Base-by-base conservation (phyloP, 2,113 vertebrate species). In the Sorex araneus region DNA sequence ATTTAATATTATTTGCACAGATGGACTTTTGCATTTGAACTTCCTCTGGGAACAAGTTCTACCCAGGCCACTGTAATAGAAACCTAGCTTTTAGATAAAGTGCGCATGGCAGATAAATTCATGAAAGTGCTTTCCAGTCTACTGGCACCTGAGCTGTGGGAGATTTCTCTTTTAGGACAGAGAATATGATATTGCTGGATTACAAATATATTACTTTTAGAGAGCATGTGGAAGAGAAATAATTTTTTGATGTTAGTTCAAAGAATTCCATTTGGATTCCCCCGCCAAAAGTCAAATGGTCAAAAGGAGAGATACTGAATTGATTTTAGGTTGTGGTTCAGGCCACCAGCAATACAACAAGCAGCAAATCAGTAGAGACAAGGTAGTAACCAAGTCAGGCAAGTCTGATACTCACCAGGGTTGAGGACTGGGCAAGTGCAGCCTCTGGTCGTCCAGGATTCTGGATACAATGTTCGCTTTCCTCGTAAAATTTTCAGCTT, bases 351-450 rank as follows among this genome's bases (percentile, higher is more conserved):
- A 50, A 50, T 10, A 50, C 5, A 28, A 36, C 71, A 91, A 89
- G 50, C 45, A 94, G 76, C 34, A 89, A 78, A 89, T 91, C 69
- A 89, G 11, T 92, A 87, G 92, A 67, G 40, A 80, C 4, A 0
- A 47, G 19, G 36, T 36, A 30, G 28, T 18, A 47, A 43, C 60
- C 83, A 7, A 93, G 45, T 75, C 25, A 75, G 73, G 70, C 60
- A 90, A 77, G 92, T 50, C 32, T 32, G 83, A 79, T 84, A 92
- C 98, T 97, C 95, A 99, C 99, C 99, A 27, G 99, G 99, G 96
- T 99, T 99, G 90, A 99, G 99, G 94, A 99, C 98, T 18, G 99
- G 99, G 91, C 99, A 99, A 86, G 99, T 99, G 95, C 99, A 99
- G 90, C 99, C 99, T 96, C 99, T 98, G 64, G 98, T 98, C 0